A percentile compares a stretch with the other conserved stretches of the same genome.
Conservation (phyloP, 2,797 vertebrate genomes). For the Ctenopoma kingsleyae region DNA sequence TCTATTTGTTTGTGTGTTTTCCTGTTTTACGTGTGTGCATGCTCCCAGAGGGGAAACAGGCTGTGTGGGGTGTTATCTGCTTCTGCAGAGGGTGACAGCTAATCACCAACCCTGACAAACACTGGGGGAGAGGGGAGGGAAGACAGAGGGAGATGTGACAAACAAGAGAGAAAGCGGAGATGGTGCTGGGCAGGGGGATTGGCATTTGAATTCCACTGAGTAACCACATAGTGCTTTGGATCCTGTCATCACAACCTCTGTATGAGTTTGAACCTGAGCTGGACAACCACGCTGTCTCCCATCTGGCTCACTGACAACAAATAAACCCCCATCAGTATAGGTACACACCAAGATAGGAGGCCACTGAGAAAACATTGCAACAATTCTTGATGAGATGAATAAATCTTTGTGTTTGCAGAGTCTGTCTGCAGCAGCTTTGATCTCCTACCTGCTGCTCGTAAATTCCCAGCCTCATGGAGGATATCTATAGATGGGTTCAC, state of each 20-base stretch:
- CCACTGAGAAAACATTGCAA: slow-evolving; percentile 61
- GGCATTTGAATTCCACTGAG: slow-evolving; percentile 81
- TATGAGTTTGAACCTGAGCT: slow-evolving; percentile 71
- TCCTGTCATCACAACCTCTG: slow-evolving; percentile 77
- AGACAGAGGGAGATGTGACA: slow-evolving; percentile 62
- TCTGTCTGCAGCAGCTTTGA: slow-evolving; percentile 74
- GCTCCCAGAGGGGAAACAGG: slow-evolving; percentile 80
- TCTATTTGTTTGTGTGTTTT: slow-evolving; percentile 74
- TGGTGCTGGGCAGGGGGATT: slow-evolving; percentile 71
- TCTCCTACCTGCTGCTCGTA: slow-evolving; percentile 67
- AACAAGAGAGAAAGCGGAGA: slow-evolving; percentile 49
- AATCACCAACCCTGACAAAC: slow-evolving; percentile 87
- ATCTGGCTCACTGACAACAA: slow-evolving; percentile 69
- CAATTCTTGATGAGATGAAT: slow-evolving; percentile 73
- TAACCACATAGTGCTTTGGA: slow-evolving; percentile 71
- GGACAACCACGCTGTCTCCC: slow-evolving; percentile 62
- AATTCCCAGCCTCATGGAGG: slow-evolving; percentile 60
- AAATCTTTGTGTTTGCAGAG: slow-evolving; percentile 72
- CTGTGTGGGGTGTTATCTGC: slow-evolving; percentile 85
- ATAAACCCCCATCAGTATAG: slow-evolving; percentile 69
- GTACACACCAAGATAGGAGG: slow-evolving; percentile 63
- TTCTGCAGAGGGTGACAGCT: slow-evolving; percentile 85
- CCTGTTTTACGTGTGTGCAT: slow-evolving; percentile 74
- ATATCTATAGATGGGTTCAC: slow-evolving; percentile 48
- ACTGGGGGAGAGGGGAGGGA: slow-evolving; percentile 71